These are phyloP conservation scores for Semaprochilodus insignis DNA, from an alignment of 2,797 vertebrate species.

Conservation along the genomic window DNA sequence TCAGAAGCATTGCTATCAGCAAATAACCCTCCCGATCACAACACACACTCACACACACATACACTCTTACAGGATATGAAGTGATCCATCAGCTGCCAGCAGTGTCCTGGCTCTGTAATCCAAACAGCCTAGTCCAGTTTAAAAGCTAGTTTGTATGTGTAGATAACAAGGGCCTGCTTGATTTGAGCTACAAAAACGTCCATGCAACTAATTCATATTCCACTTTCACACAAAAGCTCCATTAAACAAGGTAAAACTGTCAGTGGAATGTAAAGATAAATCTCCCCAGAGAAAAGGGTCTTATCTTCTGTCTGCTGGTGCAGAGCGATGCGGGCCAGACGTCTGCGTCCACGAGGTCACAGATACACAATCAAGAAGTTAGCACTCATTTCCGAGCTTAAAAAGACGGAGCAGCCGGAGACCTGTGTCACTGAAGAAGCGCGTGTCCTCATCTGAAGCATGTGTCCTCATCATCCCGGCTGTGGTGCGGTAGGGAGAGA, in stretches of 20 bases:
- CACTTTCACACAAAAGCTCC: not conserved
- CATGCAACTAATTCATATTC: not conserved
- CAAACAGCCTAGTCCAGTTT: not conserved
- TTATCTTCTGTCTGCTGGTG: no score
- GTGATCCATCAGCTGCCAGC: constrained; percentile 24
- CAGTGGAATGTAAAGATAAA: no score
- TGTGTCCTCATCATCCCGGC: not conserved
- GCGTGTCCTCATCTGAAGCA: not conserved
- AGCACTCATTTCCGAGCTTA: no score
- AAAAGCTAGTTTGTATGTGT: not conserved
- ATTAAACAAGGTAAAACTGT: no score
- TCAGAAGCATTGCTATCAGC: not conserved
- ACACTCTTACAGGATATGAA: constrained; percentile 8
- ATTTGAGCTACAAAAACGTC: not conserved
- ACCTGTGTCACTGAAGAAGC: no score
- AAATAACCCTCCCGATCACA: not conserved
- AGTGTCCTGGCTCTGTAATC: not conserved
- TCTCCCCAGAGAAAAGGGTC: no score
- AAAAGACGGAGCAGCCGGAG: no score
- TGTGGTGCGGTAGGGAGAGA: not conserved
- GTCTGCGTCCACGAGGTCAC: no score
- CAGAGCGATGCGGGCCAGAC: no score
- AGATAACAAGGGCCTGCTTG: not conserved
- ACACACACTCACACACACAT: constrained; percentile 6
- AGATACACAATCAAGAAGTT: no score